These are phyloP conservation scores for Baccha elongata DNA, from an alignment of 2,888 invertebrate species.

Conservation along the genomic window DNA sequence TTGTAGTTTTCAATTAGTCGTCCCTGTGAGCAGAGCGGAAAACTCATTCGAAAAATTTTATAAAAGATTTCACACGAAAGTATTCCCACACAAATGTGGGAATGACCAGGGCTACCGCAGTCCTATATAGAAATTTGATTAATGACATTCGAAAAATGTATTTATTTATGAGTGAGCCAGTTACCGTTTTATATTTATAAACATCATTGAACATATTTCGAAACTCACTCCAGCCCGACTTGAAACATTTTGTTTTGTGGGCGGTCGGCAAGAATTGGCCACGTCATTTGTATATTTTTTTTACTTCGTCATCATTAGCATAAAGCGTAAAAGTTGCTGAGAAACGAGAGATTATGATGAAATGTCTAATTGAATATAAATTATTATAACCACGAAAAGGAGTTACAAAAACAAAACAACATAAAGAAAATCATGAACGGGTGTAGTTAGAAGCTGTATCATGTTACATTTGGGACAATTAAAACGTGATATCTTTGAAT, in stretches of 20 bases:
- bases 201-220: constrained; percentile 58
- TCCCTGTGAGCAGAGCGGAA: constrained; percentile 14
- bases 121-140: constrained; percentile 41
- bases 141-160: constrained; percentile 62
- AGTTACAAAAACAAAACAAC: neutral
- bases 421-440: neutral
- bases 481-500: constrained; percentile 28
- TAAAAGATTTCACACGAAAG: constrained; percentile 5
- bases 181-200: constrained; percentile 43
- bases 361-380: constrained; percentile 50
- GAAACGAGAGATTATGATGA: constrained; percentile 43
- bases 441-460: constrained; percentile 24
- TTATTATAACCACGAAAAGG: constrained; percentile 21
- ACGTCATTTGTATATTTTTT: constrained; percentile 6
- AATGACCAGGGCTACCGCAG: neutral
- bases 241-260: constrained; percentile 21
- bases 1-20: constrained; percentile 62
- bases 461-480: constrained; percentile 26
- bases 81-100: neutral
- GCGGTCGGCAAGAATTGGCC: neutral
- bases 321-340: constrained; percentile 36
- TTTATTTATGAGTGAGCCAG: constrained; percentile 50
- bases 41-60: constrained; percentile 42
- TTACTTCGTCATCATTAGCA: constrained; percentile 25
- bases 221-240: constrained; percentile 17